Percentiles rank a stretch among this genome's conserved stretches.
These are phyloP conservation scores for Uria lomvia DNA, from an alignment of 2,113 vertebrate genomes.

Conservation along the genomic window DNA sequence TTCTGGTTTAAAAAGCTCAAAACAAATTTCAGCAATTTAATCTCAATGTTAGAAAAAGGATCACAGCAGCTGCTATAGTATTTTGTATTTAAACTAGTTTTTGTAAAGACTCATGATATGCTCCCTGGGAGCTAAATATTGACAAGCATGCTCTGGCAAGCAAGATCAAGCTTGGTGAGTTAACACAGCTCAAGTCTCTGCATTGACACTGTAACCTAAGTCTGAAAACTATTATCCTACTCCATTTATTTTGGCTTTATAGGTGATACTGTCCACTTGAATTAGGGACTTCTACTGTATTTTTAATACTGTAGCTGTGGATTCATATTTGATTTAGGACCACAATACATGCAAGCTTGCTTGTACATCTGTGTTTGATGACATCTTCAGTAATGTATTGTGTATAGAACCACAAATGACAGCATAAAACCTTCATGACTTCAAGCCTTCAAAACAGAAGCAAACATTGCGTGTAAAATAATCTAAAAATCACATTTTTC, in stretches of 20 bases:
- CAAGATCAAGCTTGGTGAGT: slow-evolving; percentile 78
- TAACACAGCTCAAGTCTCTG: slow-evolving; percentile 69
- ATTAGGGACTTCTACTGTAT: slow-evolving; percentile 58
- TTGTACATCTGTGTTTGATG: not conserved
- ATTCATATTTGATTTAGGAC: slow-evolving; percentile 64
- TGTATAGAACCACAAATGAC: not conserved
- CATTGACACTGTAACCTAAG: slow-evolving; percentile 68
- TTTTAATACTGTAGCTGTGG: slow-evolving; percentile 40
- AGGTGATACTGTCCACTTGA: slow-evolving; percentile 63
- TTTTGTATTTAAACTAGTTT: slow-evolving; percentile 75
- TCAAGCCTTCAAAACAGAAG: not conserved
- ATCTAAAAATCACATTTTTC: not conserved
- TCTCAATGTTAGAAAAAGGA: slow-evolving; percentile 76
- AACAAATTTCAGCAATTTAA: slow-evolving; percentile 70
- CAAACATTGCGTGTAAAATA: slow-evolving; percentile 2
- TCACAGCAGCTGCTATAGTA: slow-evolving; percentile 73
- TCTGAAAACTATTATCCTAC: slow-evolving; percentile 70
- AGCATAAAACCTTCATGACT: slow-evolving; percentile 10
- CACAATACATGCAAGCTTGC: not conserved
- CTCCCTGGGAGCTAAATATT: slow-evolving; percentile 75
- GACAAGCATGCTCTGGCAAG: slow-evolving; percentile 78
- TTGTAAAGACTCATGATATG: slow-evolving; percentile 59
- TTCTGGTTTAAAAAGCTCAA: slow-evolving; percentile 55
- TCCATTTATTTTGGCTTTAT: slow-evolving; percentile 68
- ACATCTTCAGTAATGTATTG: slow-evolving; percentile 13